phyloP scores from a whole-genome alignment of 2,888 invertebrate genomes.

The Cetonia aurata region DNA sequence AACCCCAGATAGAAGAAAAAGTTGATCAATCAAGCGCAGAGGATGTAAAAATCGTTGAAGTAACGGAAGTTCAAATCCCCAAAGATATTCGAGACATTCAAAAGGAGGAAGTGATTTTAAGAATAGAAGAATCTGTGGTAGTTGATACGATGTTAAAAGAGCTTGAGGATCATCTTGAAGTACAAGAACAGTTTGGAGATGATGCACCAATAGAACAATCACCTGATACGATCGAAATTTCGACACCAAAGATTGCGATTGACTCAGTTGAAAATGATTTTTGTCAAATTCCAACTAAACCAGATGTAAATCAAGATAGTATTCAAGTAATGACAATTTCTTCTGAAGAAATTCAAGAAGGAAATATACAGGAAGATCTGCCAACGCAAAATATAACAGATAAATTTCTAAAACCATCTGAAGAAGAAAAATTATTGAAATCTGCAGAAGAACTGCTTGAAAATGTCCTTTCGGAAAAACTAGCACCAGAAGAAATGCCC shows the following conservation, averaged over 20 bases:
- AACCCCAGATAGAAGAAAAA: conserved; percentile 22
- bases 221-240: not conserved
- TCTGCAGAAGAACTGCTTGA: no score
- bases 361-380: no score
- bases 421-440: no score
- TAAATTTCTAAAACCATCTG: no score
- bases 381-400: no score
- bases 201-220: not conserved
- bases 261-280: not conserved
- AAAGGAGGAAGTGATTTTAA: not conserved
- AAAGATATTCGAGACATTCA: not conserved
- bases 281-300: no score
- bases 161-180: not conserved
- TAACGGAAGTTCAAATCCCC: conserved; percentile 16
- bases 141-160: not conserved
- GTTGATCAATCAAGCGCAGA: conserved; percentile 47
- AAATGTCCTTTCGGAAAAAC: no score
- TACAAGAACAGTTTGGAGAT: not conserved
- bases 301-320: not conserved
- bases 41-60: conserved; percentile 21
- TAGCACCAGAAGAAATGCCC: not conserved
- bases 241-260: not conserved
- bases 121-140: not conserved
- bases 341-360: not conserved
- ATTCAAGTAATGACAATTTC: conserved; percentile 1